Evolutionary conservation across 2,797 vertebrate species (phyloP), one percentile per base, ranked within the genome.

Genomic region (Adrianichthys oophorus): DNA sequence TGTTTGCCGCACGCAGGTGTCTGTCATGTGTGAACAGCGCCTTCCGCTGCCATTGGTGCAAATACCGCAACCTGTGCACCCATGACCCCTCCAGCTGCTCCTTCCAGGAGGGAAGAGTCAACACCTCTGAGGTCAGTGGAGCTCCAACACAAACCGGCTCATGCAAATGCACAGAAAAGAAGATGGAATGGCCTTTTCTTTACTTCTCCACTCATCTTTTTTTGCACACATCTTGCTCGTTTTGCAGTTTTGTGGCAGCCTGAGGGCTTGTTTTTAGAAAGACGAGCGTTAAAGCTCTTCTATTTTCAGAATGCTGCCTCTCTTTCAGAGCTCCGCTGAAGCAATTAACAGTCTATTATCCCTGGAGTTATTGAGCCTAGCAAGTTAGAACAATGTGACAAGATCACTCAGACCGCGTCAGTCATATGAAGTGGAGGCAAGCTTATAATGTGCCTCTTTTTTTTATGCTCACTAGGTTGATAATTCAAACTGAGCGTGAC

Each of bases 11-110:
- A 29, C 57, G 62, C 88, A 98, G 97, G 92, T 99, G 97, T 91
- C 92, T 99, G 75, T 98, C 97, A 15, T 99, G 97, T 45, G 97
- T 99, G 83, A 98, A 95, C 86, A 98, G 97, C 23, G 94, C 95
- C 53, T 99, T 98, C 89, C 96, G 92, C 80, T 99, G 97, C 90
- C 96, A 98, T 78, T 99, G 98, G 98, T 99, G 98, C 92, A 99
- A 99, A 83, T 99, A 99, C 87, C 92, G 97, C 46, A 97, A 98
- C 91, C 90, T 98, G 67, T 99, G 98, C 65, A 98, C 98, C 26
- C 98, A 99, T 1, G 96, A 99, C 87, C 98, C 97, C 44, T 96
- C 95, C 83, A 98, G 94, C 68, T 99, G 98, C 78, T 98, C 98
- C 66, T 98, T 99, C 83, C 98, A 99, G 84, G 98, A 99, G 88